Evolutionary conservation across 2,797 vertebrate genomes (phyloP).

Genomic region (Betta splendens): DNA sequence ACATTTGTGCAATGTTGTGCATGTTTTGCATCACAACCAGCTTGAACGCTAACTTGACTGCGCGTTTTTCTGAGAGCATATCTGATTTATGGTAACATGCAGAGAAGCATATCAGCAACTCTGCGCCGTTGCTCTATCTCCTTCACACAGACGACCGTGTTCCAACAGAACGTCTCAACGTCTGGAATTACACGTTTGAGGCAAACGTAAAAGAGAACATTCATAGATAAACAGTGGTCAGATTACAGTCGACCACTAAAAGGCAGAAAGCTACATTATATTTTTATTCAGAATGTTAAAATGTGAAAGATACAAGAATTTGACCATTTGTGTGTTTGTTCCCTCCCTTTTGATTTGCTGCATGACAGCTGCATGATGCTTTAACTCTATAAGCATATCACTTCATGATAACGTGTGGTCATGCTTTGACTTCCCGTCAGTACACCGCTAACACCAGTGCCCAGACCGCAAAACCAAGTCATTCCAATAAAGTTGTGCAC

Average conservation of each 20-base stretch:
- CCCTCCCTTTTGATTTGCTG: slow-evolving; percentile 13
- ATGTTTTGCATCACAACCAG: slow-evolving; percentile 1
- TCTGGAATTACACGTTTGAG: not conserved
- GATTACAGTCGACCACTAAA: not conserved
- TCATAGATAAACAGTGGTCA: not conserved
- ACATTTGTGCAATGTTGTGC: too few species aligned
- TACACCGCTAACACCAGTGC: not conserved
- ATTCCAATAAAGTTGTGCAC: not conserved
- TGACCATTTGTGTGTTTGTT: slow-evolving; percentile 9
- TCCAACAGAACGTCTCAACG: slow-evolving; percentile 50
- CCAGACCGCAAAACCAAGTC: not conserved
- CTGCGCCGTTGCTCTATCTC: slow-evolving; percentile 51
- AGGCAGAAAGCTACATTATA: not conserved
- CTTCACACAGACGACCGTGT: slow-evolving; percentile 43
- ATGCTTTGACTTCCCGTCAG: not conserved
- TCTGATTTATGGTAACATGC: slow-evolving; percentile 34
- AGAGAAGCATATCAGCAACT: slow-evolving; percentile 33
- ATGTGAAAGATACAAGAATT: slow-evolving; percentile 1
- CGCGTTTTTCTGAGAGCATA: slow-evolving; percentile 23
- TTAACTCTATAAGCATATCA: slow-evolving; percentile 14
- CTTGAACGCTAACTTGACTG: not conserved
- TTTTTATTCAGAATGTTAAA: not conserved
- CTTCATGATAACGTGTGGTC: not conserved
- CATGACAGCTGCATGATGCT: not conserved
- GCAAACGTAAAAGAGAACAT: not conserved